Conservation (phyloP, 2,888 invertebrate genomes). For the Philonicus albiceps region DNA sequence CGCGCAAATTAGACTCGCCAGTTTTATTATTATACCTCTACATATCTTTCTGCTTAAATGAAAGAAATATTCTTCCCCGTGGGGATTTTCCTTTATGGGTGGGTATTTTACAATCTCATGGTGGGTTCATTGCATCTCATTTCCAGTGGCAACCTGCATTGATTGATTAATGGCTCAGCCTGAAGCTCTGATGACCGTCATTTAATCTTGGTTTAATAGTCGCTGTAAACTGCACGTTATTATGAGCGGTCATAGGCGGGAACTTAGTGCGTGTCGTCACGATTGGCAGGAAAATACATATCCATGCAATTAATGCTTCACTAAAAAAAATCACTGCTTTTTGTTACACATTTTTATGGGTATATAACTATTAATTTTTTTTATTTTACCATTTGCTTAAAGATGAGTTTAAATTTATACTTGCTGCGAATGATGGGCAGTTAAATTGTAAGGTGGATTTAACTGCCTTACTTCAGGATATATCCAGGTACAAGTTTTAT, state of each 20-base stretch:
- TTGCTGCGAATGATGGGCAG: neutral
- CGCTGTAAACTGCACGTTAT: neutral
- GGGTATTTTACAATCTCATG: neutral
- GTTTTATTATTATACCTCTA: neutral
- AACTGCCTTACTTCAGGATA: neutral
- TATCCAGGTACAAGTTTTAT: too few species aligned
- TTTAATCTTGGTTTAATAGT: neutral
- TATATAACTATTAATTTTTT: neutral
- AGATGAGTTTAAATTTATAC: too few species aligned
- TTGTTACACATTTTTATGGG: neutral
- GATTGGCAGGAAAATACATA: neutral
- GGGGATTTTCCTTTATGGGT: neutral
- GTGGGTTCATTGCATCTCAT: neutral
- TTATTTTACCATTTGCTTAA: neutral
- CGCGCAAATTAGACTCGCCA: neutral
- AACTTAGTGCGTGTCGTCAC: neutral
- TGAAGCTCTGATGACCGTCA: neutral
- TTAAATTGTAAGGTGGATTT: neutral
- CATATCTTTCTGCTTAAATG: neutral
- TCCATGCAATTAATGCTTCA: neutral
- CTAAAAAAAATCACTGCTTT: neutral
- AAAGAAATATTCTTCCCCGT: neutral
- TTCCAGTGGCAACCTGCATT: neutral
- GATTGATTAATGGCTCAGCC: neutral
- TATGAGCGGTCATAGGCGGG: neutral